A percentile compares a stretch with the other conserved stretches of the same genome.
These are phyloP conservation scores for Rousettus madagascariensis DNA, from an alignment of 2,797 vertebrate genomes.

Conservation along the genomic window DNA sequence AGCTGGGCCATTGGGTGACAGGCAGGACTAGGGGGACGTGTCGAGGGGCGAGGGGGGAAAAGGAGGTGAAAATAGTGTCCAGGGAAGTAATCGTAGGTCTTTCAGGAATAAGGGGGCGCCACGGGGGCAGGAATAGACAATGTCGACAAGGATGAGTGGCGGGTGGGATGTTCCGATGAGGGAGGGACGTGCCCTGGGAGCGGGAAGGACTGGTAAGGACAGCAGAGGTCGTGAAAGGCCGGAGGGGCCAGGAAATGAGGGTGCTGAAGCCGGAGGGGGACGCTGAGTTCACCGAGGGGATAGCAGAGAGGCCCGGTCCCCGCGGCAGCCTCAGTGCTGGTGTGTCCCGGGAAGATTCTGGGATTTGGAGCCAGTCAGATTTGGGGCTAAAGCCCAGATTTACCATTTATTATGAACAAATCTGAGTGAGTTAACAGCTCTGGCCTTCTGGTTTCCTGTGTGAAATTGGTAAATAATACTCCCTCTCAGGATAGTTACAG, in stretches of 20 bases:
- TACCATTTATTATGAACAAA: background rate
- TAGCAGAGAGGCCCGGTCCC: too few relatives aligned
- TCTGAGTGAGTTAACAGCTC: background rate
- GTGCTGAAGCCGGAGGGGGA: too few relatives aligned
- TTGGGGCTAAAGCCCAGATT: background rate
- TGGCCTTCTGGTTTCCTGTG: background rate
- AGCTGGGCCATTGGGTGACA: accelerated
- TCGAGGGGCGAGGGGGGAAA: background rate
- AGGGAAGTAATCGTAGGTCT: background rate
- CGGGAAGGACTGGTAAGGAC: background rate
- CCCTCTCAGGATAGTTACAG: background rate
- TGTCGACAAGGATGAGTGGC: accelerated
- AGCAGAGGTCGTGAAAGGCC: background rate
- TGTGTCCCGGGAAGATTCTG: background rate
- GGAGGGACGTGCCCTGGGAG: accelerated
- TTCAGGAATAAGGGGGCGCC: background rate
- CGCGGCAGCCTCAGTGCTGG: background rate
- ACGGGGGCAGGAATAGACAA: accelerated
- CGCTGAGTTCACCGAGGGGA: accelerated
- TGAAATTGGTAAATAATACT: background rate
- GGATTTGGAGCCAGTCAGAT: too few relatives aligned
- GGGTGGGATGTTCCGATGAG: accelerated
- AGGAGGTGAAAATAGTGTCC: background rate
- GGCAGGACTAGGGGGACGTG: background rate
- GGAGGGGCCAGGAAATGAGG: background rate